Base-by-base conservation (phyloP, 2,797 vertebrate species). In the Crocodylus rhombifer region DNA sequence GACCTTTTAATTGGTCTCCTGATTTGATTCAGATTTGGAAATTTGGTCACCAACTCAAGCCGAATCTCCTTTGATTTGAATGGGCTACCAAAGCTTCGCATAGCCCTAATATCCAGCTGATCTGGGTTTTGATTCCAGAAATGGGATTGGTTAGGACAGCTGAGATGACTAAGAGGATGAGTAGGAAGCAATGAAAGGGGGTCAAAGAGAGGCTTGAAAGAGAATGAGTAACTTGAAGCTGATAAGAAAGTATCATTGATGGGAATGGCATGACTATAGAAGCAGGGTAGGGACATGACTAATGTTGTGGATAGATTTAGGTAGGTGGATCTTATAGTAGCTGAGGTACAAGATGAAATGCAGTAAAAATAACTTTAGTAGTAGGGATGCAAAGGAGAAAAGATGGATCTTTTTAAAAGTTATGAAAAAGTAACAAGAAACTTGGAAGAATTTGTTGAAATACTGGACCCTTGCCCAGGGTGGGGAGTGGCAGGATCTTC, bases 251-350 rank as follows among this genome's bases (percentile, higher is more conserved):
- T 36, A 82, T 91, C 21, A 71, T 33, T 87, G 55, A 82, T 91
- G 79, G 58, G 90, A 90, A 92, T 88, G 90, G 42, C 61, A 56
- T 28, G 91, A 80, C 83, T 93, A 83, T 85, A 95, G 92, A 82
- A 74, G 85, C 86, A 61, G 65, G 55, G 77, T 75, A 64, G 76
- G 21, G 83, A 89, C 26, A 92, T 91, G 94, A 95, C 91, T 94
- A 95, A 90, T 67, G 69, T 30, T 74, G 36, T 89, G 76, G 85
- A 81, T 95, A 74, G 91, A 89, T 6, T 93, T 82, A 69, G 85
- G 87, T 92, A 88, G 91, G 81, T 87, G 88, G 85, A 91, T 92
- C 42, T 80, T 76, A 73, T 61, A 74, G 92, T 76, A 92, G 64
- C 5, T 91, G 82, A 87, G 84, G 82, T 87, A 57, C 94, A 56